These are phyloP conservation scores for Nycticebus coucang DNA, from an alignment of 2,113 vertebrate species.

Conservation along the genomic window DNA sequence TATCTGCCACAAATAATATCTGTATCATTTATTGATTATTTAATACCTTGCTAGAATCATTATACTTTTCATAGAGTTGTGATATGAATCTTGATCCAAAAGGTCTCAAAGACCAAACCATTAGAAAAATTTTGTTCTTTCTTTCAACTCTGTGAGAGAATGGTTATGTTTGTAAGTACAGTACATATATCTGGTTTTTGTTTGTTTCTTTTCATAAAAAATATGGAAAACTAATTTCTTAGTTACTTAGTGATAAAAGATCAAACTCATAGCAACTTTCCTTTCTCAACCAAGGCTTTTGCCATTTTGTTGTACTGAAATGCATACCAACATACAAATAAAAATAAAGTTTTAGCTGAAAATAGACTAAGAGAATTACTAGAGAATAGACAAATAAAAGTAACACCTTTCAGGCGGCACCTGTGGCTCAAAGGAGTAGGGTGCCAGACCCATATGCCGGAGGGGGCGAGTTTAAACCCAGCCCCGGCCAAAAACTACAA, in stretches of 20 bases:
- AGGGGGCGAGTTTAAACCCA: no score
- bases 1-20: background rate
- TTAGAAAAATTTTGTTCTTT: background rate
- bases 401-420: background rate
- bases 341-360: background rate
- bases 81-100: background rate
- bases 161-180: background rate
- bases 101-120: background rate
- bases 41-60: background rate
- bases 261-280: background rate
- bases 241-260: background rate
- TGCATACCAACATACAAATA: background rate
- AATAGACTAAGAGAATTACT: constrained; percentile 5
- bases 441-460: no score
- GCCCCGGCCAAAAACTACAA: no score
- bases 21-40: background rate
- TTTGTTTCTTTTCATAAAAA: background rate
- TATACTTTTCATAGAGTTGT: background rate
- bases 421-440: no score
- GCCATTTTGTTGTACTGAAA: background rate
- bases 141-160: background rate
- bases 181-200: background rate
- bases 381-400: background rate
- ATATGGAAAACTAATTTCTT: background rate
- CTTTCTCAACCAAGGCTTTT: background rate